phyloP scores from a whole-genome alignment of 2,888 invertebrate species.

The Chrysolina americana region DNA sequence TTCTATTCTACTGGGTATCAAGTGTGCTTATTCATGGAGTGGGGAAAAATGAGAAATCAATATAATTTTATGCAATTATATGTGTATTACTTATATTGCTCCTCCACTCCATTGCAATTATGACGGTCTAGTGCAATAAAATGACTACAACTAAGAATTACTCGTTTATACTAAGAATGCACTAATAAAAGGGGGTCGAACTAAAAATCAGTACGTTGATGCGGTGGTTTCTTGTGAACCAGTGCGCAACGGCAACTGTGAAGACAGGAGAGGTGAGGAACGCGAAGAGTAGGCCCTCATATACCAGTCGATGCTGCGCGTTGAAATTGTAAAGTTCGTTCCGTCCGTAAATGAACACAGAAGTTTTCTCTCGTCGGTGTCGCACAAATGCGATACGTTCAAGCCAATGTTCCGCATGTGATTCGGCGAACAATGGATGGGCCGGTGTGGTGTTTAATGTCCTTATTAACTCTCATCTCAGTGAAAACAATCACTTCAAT shows the following conservation, averaged over 20 bases:
- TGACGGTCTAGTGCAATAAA: slow-evolving; percentile 17
- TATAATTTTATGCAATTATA: too few species aligned
- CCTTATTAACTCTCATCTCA: slow-evolving; percentile 35
- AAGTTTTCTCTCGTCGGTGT: slow-evolving; percentile 67
- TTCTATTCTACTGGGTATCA: too few species aligned
- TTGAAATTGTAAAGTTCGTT: slow-evolving; percentile 27
- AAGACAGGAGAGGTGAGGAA: slow-evolving; percentile 68
- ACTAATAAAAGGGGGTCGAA: slow-evolving; percentile 59
- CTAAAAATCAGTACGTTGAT: slow-evolving; percentile 68
- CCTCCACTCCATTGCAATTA: not conserved
- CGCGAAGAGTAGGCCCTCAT: slow-evolving; percentile 68
- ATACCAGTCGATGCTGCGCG: slow-evolving; percentile 68
- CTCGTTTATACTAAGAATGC: slow-evolving; percentile 52
- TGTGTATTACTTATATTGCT: not conserved
- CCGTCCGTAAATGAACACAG: slow-evolving; percentile 2
- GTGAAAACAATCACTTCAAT: slow-evolving; percentile 57
- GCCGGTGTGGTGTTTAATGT: slow-evolving; percentile 29
- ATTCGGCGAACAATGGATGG: not conserved
- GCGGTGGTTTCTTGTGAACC: slow-evolving; percentile 69
- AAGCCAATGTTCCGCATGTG: slow-evolving; percentile 1
- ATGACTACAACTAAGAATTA: slow-evolving; percentile 47
- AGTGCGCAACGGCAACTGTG: slow-evolving; percentile 67
- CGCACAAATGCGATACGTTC: slow-evolving; percentile 46
- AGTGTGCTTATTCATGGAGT: too few species aligned
- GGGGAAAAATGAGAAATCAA: too few species aligned